Base-by-base conservation (phyloP, 2,797 vertebrate genomes). In the Erithacus rubecula region DNA sequence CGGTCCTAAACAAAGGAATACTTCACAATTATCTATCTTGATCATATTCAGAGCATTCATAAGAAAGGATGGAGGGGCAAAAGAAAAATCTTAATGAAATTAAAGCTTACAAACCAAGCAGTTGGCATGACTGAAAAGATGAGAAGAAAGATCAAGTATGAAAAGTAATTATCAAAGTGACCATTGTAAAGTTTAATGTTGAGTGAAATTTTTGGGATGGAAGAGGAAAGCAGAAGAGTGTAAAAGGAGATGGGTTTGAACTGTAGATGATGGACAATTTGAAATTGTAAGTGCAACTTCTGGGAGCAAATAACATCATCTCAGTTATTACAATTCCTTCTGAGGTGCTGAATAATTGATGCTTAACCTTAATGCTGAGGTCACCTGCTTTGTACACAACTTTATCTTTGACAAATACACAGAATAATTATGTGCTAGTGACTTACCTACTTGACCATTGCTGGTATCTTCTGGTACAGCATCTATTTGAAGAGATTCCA, bases 401-500 rank as follows among this genome's bases (percentile, higher is more conserved):
- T 81, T 37, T 14, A 64, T 41, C 53, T 84, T 59, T 52, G 70
- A 37, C 64, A 87, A 63, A 70, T 59, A 69, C 8, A 43, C 5
- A 60, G 23, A 43, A 43, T 36, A 44, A 68, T 12, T 16, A 79
- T 19, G 12, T 47, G 22, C 43, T 74, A 41, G 30, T 74, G 56
- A 83, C 53, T 41, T 96, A 99, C 98, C 98, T 97, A 96, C 60
- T 75, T 94, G 95, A 82, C 95, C 89, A 46, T 80, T 97, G 90
- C 96, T 98, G 67, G 63, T 49, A 63, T 96, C 64, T 39, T 91
- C 53, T 86, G 97, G 72, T 27, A 91, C 68, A 85, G 97, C 97
- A 87, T 98, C 98, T 55, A 98, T 11, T 39, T 98, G 98, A 72
- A 99, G 97, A 59, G 97, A 99, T 63, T 98, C 97, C 97, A 99